These are phyloP conservation scores for Drosophila yooni DNA, from an alignment of 2,888 invertebrate genomes.

Conservation along the genomic window DNA sequence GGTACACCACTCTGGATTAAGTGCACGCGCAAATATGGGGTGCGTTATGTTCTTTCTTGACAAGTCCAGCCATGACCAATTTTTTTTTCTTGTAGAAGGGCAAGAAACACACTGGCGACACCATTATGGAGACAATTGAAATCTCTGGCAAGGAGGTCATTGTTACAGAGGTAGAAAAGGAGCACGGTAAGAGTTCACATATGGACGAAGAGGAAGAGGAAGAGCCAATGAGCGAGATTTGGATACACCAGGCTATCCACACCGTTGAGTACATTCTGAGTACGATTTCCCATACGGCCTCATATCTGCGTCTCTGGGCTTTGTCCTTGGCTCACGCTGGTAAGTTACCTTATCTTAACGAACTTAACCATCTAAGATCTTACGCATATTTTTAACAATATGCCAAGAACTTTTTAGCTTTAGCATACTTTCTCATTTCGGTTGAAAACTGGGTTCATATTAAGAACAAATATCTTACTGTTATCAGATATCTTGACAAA, in stretches of 20 bases:
- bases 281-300: slow-evolving; percentile 98
- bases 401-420: neutral
- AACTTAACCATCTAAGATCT: neutral
- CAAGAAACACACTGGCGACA: slow-evolving; percentile 39
- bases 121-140: slow-evolving; percentile 72
- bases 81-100: slow-evolving; percentile 18
- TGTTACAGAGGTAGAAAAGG: slow-evolving; percentile 58
- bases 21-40: slow-evolving; percentile 79
- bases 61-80: neutral
- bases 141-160: slow-evolving; percentile 71
- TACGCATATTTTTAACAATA: neutral
- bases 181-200: slow-evolving; percentile 85
- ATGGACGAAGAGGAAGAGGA: slow-evolving; percentile 85
- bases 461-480: neutral
- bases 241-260: slow-evolving; percentile 97
- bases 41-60: slow-evolving; percentile 12
- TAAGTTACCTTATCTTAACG: slow-evolving; percentile 84
- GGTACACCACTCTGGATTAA: slow-evolving; percentile 94
- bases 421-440: neutral
- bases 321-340: slow-evolving; percentile 97
- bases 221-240: slow-evolving; percentile 93
- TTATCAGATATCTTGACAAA: too few relatives aligned
- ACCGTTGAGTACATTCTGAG: slow-evolving; percentile 98
- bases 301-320: slow-evolving; percentile 98
- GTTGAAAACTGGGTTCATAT: neutral